Conservation (phyloP, 2,797 vertebrate genomes). For the Sphenopsis melanotis region DNA sequence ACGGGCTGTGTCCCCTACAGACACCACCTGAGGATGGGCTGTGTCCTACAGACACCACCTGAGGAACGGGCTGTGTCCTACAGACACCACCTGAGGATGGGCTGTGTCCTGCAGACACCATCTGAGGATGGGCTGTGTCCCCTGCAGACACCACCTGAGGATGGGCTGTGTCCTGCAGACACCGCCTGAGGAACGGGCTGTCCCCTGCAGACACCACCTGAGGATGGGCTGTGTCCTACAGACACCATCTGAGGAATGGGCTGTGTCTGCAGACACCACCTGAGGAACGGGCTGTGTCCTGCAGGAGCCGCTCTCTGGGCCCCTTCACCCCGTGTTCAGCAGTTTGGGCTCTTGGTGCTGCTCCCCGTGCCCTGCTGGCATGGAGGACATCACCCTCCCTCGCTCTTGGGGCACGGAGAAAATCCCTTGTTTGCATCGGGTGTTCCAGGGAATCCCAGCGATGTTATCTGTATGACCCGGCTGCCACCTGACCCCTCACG, state of each 20-base stretch:
- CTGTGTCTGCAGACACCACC: too few relatives aligned
- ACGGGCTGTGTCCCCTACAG: not conserved
- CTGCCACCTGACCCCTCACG: fast-evolving
- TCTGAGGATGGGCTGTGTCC: not conserved
- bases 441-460: not conserved
- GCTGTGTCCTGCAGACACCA: too few relatives aligned
- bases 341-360: not conserved
- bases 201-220: too few relatives aligned
- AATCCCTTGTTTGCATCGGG: fast-evolving
- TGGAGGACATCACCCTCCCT: not conserved
- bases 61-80: not conserved
- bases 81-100: not conserved
- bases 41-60: too few relatives aligned
- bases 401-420: not conserved
- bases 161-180: not conserved
- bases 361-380: not conserved
- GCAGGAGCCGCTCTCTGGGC: fast-evolving
- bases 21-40: not conserved
- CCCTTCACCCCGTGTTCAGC: fast-evolving
- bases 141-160: not conserved
- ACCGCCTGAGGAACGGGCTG: not conserved
- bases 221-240: too few relatives aligned
- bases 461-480: fast-evolving
- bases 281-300: too few relatives aligned
- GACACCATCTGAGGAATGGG: too few relatives aligned